A percentile compares a stretch with the other conserved stretches of the same genome.
Conservation (phyloP, 2,797 vertebrate species). For the Hydrolagus colliei region DNA sequence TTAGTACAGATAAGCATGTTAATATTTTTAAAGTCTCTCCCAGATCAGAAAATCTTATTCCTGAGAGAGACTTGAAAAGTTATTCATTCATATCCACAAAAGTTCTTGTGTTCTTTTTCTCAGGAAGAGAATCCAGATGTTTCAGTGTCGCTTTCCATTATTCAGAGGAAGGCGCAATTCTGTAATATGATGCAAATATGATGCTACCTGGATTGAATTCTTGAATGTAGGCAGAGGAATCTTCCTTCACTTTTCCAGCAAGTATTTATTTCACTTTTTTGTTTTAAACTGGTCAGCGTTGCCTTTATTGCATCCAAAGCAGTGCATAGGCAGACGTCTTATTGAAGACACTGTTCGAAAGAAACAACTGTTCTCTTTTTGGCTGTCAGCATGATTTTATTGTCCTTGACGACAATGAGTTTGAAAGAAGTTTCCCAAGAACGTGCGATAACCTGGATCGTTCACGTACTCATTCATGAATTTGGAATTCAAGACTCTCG, state of each 20-base stretch:
- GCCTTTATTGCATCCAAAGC: not conserved
- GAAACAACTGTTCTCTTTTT: not conserved
- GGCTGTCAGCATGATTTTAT: slow-evolving; percentile 37
- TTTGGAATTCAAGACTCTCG: slow-evolving; percentile 80
- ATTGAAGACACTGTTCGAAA: slow-evolving; percentile 6
- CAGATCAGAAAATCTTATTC: not conserved
- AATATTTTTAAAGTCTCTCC: not conserved
- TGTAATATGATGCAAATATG: not conserved
- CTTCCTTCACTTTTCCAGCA: not conserved
- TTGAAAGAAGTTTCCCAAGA: slow-evolving; percentile 76
- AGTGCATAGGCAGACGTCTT: not conserved
- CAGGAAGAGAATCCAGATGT: slow-evolving; percentile 15
- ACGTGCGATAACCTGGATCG: slow-evolving; percentile 73
- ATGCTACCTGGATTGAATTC: not conserved
- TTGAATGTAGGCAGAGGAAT: not conserved
- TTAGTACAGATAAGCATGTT: slow-evolving; percentile 25
- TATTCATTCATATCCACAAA: slow-evolving; percentile 9
- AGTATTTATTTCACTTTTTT: not conserved
- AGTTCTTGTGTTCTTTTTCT: slow-evolving; percentile 25
- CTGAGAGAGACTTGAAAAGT: slow-evolving; percentile 20
- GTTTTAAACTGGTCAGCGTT: not conserved
- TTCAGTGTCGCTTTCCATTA: slow-evolving; percentile 25
- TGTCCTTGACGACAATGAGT: slow-evolving; percentile 71
- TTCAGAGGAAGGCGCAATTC: slow-evolving; percentile 2
- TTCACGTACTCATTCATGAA: slow-evolving; percentile 90